Base-by-base conservation (phyloP, 2,888 invertebrate genomes). In the Pristionchus exspectatus region DNA sequence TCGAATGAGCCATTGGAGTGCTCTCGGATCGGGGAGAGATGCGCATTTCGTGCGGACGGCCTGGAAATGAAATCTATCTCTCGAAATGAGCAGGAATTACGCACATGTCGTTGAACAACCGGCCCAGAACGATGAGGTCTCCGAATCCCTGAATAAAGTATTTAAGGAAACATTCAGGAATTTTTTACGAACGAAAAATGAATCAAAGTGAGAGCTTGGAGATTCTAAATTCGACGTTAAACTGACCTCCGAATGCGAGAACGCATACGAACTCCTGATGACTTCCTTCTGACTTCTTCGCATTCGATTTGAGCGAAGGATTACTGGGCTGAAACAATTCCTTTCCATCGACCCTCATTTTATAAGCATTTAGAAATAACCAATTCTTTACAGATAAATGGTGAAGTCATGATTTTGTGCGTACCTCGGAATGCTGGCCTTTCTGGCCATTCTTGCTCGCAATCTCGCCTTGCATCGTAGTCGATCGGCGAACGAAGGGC, bases 191-290 rank as follows among this genome's bases (percentile, higher is more conserved):
- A 16, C 5, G 44, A 1, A 1, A 77, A 16, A 44, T 2, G 33
- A 44, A 44, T n/a, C 77, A 0, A 50, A 0, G 44, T 7, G 44
- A 0, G 44, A 50, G 44, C 44, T 50, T 50, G 9, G 10, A 9
- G 12, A 50, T 0, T 12, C 10, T 50, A 50, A 44, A 44, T 44
- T 44, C 44, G 44, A 50, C 10, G 44, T 50, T 50, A 50, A 50
- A 50, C 44, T 44, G 30, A 87, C 87, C 96, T 98, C 98, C 93
- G 98, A 98, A 96, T 99, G 99, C 90, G 99, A 98, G 96, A 99
- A 99, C 18, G 99, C 99, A 96, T 99, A 98, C 90, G 98, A 98
- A 21, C 98, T 98, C 90, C 98, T 97, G 92, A 98, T 96, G 56
- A 98, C 98, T 94, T 98, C 97, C 63, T 98, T 96, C 21, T 95